phyloP scores from a whole-genome alignment of 2,888 invertebrate genomes.

The Bombylius discolor region DNA sequence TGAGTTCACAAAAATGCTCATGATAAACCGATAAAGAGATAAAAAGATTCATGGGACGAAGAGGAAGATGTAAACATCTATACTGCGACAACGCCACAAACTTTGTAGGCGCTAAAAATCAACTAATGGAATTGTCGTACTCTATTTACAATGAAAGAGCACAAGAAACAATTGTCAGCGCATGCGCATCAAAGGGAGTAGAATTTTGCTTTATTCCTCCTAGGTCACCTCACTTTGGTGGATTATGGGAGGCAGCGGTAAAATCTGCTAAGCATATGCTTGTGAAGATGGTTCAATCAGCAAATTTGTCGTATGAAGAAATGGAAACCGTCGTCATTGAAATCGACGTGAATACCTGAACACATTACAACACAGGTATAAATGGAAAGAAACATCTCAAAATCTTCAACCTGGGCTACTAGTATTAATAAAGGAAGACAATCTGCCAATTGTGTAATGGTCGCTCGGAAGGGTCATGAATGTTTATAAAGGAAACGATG shows the following conservation, averaged over 20 bases:
- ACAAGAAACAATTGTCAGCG: background rate
- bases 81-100: conserved; percentile 4
- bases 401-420: background rate
- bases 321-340: background rate
- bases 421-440: background rate
- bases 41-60: conserved; percentile 8
- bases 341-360: background rate
- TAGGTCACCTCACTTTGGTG: background rate
- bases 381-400: background rate
- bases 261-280: background rate
- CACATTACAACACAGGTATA: background rate
- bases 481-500: conserved; percentile 16
- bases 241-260: background rate
- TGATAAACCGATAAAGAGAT: conserved; percentile 11
- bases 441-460: background rate
- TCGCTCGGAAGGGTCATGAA: background rate
- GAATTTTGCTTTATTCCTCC: background rate
- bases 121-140: background rate
- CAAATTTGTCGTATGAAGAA: background rate
- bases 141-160: background rate
- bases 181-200: background rate
- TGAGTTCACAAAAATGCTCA: conserved; percentile 7
- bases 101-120: too few relatives aligned
- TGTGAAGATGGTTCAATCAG: background rate
- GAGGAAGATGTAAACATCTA: conserved; percentile 4